Evolutionary conservation across 2,797 vertebrate species (phyloP), one percentile per base, ranked within the genome.

Genomic region (Menidia menidia): DNA sequence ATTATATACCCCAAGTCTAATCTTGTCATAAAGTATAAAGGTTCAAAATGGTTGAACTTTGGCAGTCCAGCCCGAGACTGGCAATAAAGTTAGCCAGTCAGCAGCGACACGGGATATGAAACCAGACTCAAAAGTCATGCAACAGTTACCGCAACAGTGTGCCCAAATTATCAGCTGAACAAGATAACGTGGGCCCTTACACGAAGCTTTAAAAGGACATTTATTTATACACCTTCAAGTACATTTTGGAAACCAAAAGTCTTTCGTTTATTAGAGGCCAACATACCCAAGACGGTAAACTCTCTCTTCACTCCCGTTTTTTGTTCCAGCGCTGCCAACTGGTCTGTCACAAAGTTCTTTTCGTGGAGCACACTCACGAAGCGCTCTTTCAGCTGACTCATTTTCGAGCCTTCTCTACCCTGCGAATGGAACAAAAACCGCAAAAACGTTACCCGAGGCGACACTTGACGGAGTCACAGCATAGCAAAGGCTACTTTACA

Each of bases 221-320:
- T 45, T 0, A 6, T 13, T 4, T 2, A 6, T 4, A 7, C 4
- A 4, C n/a, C 0, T 2, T 56, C 9, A 54, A 47, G 45, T 6
- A n/a, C 15, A 19, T 31, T n/a, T 0, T 1, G 1, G 6, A 48
- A 33, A 15, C 5, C 15, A 30, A 11, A 11, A n/a, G 18, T 56
- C 5, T 7, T 0, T 0, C 19, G 3, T 13, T 57, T 11, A 8
- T 1, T 14, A 33, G 16, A 33, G 11, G 11, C 3, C 2, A 47
- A 87, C 94, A 70, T 92, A 98, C 97, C 97, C 80, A 93, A 55
- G 4, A 91, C 91, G 83, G 98, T 81, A 59, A 94, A 95, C 39
- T 94, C 87, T 80, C 94, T 94, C 78, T 88, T 91, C 45, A 97
- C 64, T 19, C 97, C 96, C 9, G 94, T 96, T 74, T 88, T 94